Evolutionary conservation across 2,113 vertebrate genomes (phyloP), one percentile per base, ranked within the genome.

Genomic region (Tringa solitaria): DNA sequence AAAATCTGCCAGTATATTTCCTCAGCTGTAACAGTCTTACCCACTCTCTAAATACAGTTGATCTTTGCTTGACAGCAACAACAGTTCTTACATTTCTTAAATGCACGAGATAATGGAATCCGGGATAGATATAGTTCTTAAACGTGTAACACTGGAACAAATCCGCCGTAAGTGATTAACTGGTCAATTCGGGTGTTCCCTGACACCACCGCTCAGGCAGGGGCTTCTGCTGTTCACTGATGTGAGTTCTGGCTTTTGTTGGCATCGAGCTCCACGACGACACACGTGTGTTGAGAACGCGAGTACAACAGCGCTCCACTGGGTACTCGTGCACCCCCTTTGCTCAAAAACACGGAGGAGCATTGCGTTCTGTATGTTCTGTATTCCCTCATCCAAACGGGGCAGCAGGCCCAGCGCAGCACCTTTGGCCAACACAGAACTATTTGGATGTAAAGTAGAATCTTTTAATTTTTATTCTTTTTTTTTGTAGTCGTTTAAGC

Each of bases 1-100:
- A 98, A 98, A 98, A 98, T 95, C 95, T 91, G 96, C 96, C 97
- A 94, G 39, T 85, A 90, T 65, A 68, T 85, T 94, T 96, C 95
- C 89, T 97, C 79, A 3, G 67, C 80, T 76, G 45, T 59, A 92
- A 94, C 90, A 90, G 93, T 94, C 85, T 97, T 95, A 95, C 82
- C 80, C 84, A 89, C 91, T 96, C 87, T 95, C 87, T 84, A 87
- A 87, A 85, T 80, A 74, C 46, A 86, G 77, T 39, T 61, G 93
- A 95, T 57, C 83, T 88, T 81, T 84, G 54, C 81, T 93, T 17
- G 78, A 79, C 60, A 43, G 61, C 80, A 97, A 27, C 64, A 82
- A 86, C 76, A 95, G 94, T 94, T 95, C 82, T 92, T 92, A 95
- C 59, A 90, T 90, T 91, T 95, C 89, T 94, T 95, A 85, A 53